Conservation (phyloP, 2,113 vertebrate species). For the Lepisosteus osseus region DNA sequence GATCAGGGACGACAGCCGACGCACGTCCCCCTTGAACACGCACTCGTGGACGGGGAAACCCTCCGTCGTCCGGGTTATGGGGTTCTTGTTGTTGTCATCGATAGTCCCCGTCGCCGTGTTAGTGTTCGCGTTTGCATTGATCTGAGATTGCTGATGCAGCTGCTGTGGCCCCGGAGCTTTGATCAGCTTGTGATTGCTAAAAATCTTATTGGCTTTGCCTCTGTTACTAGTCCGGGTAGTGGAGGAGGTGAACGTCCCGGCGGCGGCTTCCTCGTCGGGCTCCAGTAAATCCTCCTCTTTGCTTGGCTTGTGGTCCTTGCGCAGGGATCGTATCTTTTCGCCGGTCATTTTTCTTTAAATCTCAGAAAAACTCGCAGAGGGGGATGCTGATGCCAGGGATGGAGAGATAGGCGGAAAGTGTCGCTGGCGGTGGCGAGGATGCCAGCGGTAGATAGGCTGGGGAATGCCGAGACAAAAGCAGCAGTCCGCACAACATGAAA, state of each 20-base stretch:
- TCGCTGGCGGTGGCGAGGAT: constrained; percentile 34
- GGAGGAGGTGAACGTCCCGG: constrained; percentile 69
- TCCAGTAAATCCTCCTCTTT: constrained; percentile 84
- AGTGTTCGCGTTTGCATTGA: constrained; percentile 58
- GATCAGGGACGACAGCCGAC: constrained; percentile 89
- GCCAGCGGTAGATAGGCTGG: constrained; percentile 22
- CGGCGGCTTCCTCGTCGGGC: constrained; percentile 84
- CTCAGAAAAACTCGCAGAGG: constrained; percentile 38
- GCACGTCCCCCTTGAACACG: constrained; percentile 91
- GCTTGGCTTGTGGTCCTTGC: constrained; percentile 84
- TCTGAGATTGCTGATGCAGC: constrained; percentile 61
- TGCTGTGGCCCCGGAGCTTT: constrained; percentile 61
- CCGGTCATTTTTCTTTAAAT: constrained; percentile 78
- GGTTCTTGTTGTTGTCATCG: constrained; percentile 70
- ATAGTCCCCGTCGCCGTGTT: constrained; percentile 49
- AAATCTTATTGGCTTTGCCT: constrained; percentile 72
- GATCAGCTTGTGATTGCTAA: constrained; percentile 75
- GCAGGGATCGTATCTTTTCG: constrained; percentile 91
- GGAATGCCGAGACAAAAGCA: constrained; percentile 33
- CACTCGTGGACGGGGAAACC: constrained; percentile 93
- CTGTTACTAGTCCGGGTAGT: constrained; percentile 55
- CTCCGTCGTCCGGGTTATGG: constrained; percentile 54
- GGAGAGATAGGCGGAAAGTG: constrained; percentile 45
- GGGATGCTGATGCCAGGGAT: constrained; percentile 59
- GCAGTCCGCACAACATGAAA: constrained; percentile 53